Conservation (phyloP, 2,113 vertebrate genomes). For the Xerus inauris region DNA sequence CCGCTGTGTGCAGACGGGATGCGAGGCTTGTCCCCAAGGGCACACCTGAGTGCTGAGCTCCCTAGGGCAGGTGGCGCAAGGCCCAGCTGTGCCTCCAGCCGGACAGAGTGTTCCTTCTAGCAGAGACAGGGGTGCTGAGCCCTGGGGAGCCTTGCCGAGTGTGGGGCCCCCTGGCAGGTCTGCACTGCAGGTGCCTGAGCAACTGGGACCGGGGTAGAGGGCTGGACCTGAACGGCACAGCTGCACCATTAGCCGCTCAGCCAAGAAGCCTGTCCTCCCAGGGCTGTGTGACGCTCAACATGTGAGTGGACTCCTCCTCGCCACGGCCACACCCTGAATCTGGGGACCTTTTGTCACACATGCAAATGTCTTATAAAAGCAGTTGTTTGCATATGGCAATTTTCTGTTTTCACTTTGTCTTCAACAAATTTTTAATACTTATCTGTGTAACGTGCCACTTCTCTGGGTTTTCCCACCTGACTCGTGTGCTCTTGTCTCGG, state of each 20-base stretch:
- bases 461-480: not conserved
- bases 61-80: slow-evolving; percentile 80
- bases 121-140: slow-evolving; percentile 81
- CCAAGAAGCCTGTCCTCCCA: not conserved
- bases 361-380: not conserved
- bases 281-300: not conserved
- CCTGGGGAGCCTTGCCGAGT: not conserved
- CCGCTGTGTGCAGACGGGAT: slow-evolving; percentile 32
- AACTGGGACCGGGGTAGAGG: too few species aligned
- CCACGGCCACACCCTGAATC: too few species aligned
- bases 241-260: too few species aligned
- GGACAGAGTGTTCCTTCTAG: slow-evolving; percentile 81
- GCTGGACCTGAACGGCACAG: too few species aligned
- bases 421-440: not conserved
- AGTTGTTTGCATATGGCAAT: not conserved
- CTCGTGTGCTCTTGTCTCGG: not conserved
- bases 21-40: slow-evolving; percentile 82
- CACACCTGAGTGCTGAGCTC: slow-evolving; percentile 82
- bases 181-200: too few species aligned
- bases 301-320: rapidly evolving
- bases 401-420: not conserved
- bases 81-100: slow-evolving; percentile 80
- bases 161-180: too few species aligned
- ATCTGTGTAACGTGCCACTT: rapidly evolving
- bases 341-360: not conserved